Conservation (phyloP, 2,797 vertebrate species). For the Nyctalus aviator region DNA sequence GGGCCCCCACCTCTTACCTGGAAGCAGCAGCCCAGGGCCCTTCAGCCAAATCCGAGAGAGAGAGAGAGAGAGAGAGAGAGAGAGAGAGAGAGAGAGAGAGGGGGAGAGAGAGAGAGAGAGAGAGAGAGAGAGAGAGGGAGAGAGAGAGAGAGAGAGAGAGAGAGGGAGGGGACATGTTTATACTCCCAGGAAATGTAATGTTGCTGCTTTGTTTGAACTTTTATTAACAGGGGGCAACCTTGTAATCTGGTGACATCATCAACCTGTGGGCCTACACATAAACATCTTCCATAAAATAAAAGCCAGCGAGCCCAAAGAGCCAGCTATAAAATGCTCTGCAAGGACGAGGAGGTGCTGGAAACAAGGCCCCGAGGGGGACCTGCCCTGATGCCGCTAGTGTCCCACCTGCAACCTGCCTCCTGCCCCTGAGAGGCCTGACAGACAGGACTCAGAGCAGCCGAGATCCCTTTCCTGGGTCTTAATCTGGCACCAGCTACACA, state of each 20-base stretch:
- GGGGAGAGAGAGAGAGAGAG: not conserved
- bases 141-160: not conserved
- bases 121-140: not conserved
- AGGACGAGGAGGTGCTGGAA: not conserved
- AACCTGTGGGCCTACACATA: slow-evolving; percentile 69
- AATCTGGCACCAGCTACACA: not conserved
- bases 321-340: slow-evolving; percentile 59
- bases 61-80: not conserved
- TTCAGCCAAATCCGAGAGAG: not conserved
- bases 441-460: not conserved
- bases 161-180: slow-evolving; percentile 44
- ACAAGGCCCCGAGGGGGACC: not conserved
- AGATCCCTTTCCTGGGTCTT: slow-evolving; percentile 28
- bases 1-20: not conserved
- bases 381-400: not conserved
- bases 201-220: slow-evolving; percentile 74
- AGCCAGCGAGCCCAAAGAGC: slow-evolving; percentile 27
- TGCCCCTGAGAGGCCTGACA: not conserved
- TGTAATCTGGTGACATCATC: slow-evolving; percentile 65
- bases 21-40: not conserved
- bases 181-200: slow-evolving; percentile 33
- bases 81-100: not conserved
- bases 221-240: slow-evolving; percentile 71
- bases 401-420: not conserved
- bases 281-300: slow-evolving; percentile 70